Base-by-base conservation (phyloP, 2,113 vertebrate species). In the Trematomus loennbergii region DNA sequence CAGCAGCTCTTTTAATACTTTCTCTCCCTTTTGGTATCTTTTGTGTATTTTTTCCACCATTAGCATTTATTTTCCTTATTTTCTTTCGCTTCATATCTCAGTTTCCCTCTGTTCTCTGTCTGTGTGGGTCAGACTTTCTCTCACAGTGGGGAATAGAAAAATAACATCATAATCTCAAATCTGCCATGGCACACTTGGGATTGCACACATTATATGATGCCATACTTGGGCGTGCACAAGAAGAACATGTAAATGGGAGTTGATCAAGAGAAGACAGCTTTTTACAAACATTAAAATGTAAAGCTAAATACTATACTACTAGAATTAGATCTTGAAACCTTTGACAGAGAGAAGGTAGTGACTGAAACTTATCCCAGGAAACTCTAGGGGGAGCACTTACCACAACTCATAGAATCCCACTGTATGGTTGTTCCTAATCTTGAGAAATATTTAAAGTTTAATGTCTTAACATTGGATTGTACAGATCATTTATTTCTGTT, bases 341-440 rank as follows among this genome's bases (percentile, higher is more conserved):
- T 15, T 48, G 46, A 18, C 13, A 17, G 22, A 62, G 29, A 25
- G 13, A 18, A 3, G 57, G 18, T 22, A 18, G 36, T 9, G 25
- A 36, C 18, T 64, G n/a, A 50, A 63, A 61, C 29, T 13, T 48
- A 9, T 48, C 11, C 22, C 1, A 18, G 67, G 5, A 9, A 58
- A 55, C 84, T 57, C 53, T 66, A 80, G 82, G 68, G 84, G 81
- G 84, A 77, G 84, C 72, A 72, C 79, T 86, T 43, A 52, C 53
- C 58, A 74, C 75, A 73, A 72, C 46, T n/a, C 33, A 43, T n/a
- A 53, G 18, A 43, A 49, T 58, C 5, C 9, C 2, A 60, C 9
- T 80, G 49, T 36, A 3, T 36, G n/a, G n/a, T 16, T 18, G 9
- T 46, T 18, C 17, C 46, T 13, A 18, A 36, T 43, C 2, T 69